phyloP scores from a whole-genome alignment of 64 coral and sea anemone species.

The Porites australiensis region DNA sequence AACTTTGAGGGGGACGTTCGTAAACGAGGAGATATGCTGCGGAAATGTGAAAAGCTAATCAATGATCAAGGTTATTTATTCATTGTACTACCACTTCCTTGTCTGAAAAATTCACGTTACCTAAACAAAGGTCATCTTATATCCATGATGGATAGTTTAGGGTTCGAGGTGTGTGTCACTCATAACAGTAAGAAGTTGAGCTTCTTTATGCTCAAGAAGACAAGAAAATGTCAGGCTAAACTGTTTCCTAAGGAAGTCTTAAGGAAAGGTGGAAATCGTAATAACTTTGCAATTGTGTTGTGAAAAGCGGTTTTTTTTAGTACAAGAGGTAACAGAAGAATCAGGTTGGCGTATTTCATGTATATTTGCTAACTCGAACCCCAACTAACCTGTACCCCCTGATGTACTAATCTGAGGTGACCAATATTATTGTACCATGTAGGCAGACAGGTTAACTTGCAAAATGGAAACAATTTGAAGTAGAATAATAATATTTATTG shows the following conservation, averaged over 20 bases:
- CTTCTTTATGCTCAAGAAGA: constrained; percentile 65
- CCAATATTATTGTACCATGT: no score
- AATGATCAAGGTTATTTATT: constrained; percentile 24
- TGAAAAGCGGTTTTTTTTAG: neutral
- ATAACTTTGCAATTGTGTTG: constrained; percentile 67
- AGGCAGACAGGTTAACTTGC: no score
- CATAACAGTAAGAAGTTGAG: constrained; percentile 43
- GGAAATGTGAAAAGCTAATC: constrained; percentile 39
- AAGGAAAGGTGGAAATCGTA: constrained; percentile 58
- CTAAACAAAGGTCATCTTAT: constrained; percentile 37
- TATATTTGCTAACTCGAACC: no score
- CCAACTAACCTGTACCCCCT: no score
- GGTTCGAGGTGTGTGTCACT: constrained; percentile 12
- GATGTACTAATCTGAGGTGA: no score
- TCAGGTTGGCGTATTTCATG: no score
- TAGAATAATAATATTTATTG: no score
- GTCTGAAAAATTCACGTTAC: constrained; percentile 62
- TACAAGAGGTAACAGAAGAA: no score
- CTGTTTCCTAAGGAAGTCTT: constrained; percentile 43
- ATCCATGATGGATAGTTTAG: constrained; percentile 58
- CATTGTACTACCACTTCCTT: constrained; percentile 58
- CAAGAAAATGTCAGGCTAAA: neutral
- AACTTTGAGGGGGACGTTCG: constrained; percentile 58
- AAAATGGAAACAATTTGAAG: no score
- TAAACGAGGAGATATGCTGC: constrained; percentile 58